These are phyloP conservation scores for Phoenicopterus ruber DNA, from an alignment of 2,113 vertebrate genomes.

Conservation along the genomic window DNA sequence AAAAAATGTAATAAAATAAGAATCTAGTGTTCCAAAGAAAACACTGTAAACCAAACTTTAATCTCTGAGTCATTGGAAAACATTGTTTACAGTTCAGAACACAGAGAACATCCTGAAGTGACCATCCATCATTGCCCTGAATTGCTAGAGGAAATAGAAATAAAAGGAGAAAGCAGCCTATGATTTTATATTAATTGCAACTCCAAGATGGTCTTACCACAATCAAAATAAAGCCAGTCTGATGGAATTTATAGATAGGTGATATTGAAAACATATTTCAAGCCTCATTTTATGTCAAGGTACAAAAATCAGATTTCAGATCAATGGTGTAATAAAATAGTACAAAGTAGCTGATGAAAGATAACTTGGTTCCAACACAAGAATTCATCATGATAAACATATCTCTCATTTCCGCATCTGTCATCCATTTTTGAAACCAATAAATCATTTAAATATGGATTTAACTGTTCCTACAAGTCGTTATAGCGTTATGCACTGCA, in stretches of 20 bases:
- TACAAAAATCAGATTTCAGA: slow-evolving; percentile 37
- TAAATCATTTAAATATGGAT: slow-evolving; percentile 21
- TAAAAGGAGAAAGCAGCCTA: neutral
- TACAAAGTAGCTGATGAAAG: slow-evolving; percentile 54
- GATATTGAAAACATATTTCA: slow-evolving; percentile 31
- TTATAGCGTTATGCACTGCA: neutral
- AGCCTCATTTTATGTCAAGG: slow-evolving; percentile 5
- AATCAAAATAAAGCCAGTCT: slow-evolving; percentile 1
- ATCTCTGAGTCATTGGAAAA: slow-evolving; percentile 10
- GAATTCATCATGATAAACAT: slow-evolving; percentile 28
- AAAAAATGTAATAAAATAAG: neutral
- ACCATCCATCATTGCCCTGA: neutral
- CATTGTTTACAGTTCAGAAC: slow-evolving; percentile 13
- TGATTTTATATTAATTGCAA: slow-evolving; percentile 37
- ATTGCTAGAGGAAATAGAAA: slow-evolving; percentile 3
- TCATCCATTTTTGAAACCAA: slow-evolving; percentile 32
- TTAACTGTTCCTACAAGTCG: neutral
- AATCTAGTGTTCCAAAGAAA: neutral
- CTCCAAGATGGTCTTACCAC: neutral
- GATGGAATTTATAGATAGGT: slow-evolving; percentile 33
- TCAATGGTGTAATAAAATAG: slow-evolving; percentile 28
- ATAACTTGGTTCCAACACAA: slow-evolving; percentile 31
- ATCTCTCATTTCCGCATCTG: slow-evolving; percentile 44
- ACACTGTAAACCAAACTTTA: neutral
- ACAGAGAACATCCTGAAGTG: neutral